A percentile compares a stretch with the other conserved stretches of the same genome.
Conservation (phyloP, 2,888 invertebrate genomes). For the Fragum sueziense region DNA sequence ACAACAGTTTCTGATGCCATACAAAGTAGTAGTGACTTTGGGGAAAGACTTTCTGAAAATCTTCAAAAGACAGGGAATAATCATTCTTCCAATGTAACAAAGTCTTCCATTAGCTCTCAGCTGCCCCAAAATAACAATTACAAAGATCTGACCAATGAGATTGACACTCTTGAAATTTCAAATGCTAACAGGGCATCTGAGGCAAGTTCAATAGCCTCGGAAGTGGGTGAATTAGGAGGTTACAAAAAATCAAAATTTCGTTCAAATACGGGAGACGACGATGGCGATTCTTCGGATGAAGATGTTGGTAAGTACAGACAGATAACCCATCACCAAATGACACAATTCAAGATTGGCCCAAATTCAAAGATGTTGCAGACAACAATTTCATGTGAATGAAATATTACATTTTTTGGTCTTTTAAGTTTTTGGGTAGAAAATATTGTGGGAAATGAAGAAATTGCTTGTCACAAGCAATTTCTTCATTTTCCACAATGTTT, state of each 20-base stretch:
- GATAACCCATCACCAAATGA: background rate
- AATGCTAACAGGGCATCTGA: slow-evolving; percentile 3
- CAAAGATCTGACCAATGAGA: background rate
- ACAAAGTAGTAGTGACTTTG: too few species aligned
- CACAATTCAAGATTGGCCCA: too few species aligned
- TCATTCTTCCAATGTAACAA: background rate
- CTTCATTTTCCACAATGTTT: too few species aligned
- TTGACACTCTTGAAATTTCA: background rate
- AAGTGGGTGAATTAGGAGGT: slow-evolving; percentile 4
- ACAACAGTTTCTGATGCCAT: too few species aligned
- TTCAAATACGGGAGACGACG: slow-evolving; percentile 56
- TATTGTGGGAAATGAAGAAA: too few species aligned
- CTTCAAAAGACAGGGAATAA: background rate
- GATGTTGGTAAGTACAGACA: slow-evolving; percentile 64
- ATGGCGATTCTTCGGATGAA: slow-evolving; percentile 74
- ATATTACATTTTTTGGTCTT: too few species aligned
- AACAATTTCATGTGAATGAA: too few species aligned
- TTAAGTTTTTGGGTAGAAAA: too few species aligned
- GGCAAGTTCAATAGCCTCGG: background rate
- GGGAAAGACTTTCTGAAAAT: too few species aligned
- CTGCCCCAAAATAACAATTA: background rate
- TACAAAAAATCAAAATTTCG: slow-evolving; percentile 8
- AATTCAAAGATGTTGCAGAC: too few species aligned
- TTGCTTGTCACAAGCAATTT: too few species aligned
- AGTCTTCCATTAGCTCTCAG: background rate